Base-by-base conservation (phyloP, 2,113 vertebrate species). In the Hassar affinis region DNA sequence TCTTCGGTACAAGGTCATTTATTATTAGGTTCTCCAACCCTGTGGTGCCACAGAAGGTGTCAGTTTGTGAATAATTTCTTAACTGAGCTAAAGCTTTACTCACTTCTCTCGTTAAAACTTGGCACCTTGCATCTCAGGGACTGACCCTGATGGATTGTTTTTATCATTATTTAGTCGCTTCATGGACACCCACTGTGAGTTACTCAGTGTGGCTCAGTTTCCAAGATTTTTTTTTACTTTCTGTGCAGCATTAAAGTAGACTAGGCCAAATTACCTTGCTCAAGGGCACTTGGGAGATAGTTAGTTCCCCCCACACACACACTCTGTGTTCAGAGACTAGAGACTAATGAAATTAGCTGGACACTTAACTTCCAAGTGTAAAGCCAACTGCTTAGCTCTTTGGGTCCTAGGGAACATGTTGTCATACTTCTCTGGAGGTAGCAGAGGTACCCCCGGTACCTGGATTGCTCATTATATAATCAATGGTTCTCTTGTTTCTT, bases 51-150 rank as follows among this genome's bases (percentile, higher is more conserved):
- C 64, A 51, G 59, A 85, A 77, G 83, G 85, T 88, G 84, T 85
- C 81, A 85, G 83, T 77, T 35, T 77, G 85, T 88, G 87, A 84
- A 85, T 88, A 85, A 87, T 87, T 84, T 84, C 84, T 85, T 79
- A 81, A 83, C 81, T 78, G 81, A 66, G 78, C 81, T 83, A 83
- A 83, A 83, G 61, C 81, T 85, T 84, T 87, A 87, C 84, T 87
- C 84, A 85, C 71, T 85, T 45, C 69, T 88, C 81, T 85, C 72
- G 57, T 86, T 68, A 83, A 84, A 80, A 61, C 56, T 33, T 59
- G 68, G 72, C 57, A 78, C 57, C 66, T 66, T 47, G 66, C 47
- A 27, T 71, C 77, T 84, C 79, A 30, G 38, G 42, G 76, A 76
- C 20, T 82, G 75, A 79, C 82, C 75, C 25, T 75, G 77, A 80